Evolutionary conservation across 2,888 invertebrate species (phyloP), one percentile per base, ranked within the genome.

Genomic region (Hylaea fasciaria): DNA sequence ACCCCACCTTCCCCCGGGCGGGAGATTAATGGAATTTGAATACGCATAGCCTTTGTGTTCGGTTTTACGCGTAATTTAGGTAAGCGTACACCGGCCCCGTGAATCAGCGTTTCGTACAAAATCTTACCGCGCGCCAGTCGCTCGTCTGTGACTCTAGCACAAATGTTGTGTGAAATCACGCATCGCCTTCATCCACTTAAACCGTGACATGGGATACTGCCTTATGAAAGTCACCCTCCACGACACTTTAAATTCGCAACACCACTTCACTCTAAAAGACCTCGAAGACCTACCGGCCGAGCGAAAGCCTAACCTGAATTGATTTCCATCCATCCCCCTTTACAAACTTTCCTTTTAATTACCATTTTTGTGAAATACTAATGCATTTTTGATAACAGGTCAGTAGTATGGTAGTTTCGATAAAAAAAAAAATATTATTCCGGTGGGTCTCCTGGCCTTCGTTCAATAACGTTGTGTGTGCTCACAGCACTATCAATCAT

Each of bases 11-110:
- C 86, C 87, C 86, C 83, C 80, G 83, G 82, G 79, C 86, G 78
- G 85, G 89, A 91, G 91, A 91, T 91, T 91, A 91, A 92, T 92
- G 91, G 91, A 90, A 92, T 92, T 91, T 92, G 91, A 91, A 92
- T 92, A 91, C 89, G 92, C 89, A 90, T 90, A 88, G 89, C 89
- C 90, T 90, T 91, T 92, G 92, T 92, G 86, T 86, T 87, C 87
- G 86, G 87, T 85, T 91, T 91, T 90, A 91, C 91, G 89, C 90
- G 91, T 91, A 92, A 91, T 91, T 92, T 91, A 70, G 70, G 70
- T 66, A 82, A 87, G 86, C 88, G 85, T 82, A 79, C 86, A 85
- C 86, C 87, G 86, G 83, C 84, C 87, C 81, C 80, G 84, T 92
- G 91, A 92, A 85, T 89, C 78, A 82, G 85, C 91, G 78, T 83